Percentiles rank a stretch among this genome's conserved stretches.
These are phyloP conservation scores for Dione juno DNA, from an alignment of 2,888 invertebrate genomes.

Conservation along the genomic window DNA sequence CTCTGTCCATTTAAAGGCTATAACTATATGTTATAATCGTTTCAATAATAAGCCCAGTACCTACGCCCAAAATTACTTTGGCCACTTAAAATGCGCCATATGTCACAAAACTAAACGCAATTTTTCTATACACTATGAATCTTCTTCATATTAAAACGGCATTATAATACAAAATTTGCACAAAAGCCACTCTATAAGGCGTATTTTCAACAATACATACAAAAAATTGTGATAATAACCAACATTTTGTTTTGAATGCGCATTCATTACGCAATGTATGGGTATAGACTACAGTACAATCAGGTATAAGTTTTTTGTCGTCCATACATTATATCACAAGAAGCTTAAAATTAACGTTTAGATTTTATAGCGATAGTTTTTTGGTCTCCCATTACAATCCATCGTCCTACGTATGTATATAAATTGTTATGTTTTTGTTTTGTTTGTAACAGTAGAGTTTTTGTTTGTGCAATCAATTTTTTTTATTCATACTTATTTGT, in stretches of 20 bases:
- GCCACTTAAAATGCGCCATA: too few species aligned
- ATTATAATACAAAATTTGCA: background rate
- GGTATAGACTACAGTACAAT: conserved; percentile 28
- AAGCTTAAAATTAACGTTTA: conserved; percentile 11
- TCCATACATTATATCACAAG: conserved; percentile 17
- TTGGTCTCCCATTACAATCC: background rate
- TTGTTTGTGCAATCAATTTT: background rate
- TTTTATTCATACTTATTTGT: background rate
- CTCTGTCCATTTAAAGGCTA: too few species aligned
- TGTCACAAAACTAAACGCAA: too few species aligned
- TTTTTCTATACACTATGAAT: too few species aligned
- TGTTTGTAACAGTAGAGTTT: background rate
- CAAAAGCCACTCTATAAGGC: background rate
- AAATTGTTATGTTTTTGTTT: conserved; percentile 13
- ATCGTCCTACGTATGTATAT: background rate
- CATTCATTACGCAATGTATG: conserved; percentile 33
- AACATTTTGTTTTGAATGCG: conserved; percentile 26
- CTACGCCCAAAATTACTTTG: too few species aligned
- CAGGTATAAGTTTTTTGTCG: conserved; percentile 13
- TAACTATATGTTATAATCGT: too few species aligned
- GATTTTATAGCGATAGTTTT: conserved; percentile 2
- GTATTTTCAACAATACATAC: conserved; percentile 2
- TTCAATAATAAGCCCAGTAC: too few species aligned
- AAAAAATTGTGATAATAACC: conserved; percentile 24
- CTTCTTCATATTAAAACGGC: too few species aligned